phyloP scores from a whole-genome alignment of 2,113 vertebrate species.

The Pyrgilauda ruficollis region DNA sequence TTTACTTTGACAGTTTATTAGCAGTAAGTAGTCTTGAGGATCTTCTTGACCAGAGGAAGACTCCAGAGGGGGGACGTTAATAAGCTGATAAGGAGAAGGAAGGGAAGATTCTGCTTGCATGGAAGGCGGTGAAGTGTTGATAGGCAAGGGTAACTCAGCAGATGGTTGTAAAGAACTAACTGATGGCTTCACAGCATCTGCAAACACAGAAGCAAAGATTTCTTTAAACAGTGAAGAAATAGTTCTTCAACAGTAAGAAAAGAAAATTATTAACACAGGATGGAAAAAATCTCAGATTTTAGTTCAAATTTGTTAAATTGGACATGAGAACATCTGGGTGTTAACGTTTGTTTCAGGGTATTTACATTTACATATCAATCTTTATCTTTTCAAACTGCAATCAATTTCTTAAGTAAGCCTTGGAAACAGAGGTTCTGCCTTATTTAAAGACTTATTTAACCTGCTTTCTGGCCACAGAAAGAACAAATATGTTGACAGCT shows the following conservation, averaged over 20 bases:
- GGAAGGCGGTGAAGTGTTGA: constrained; percentile 68
- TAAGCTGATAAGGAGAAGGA: constrained; percentile 91
- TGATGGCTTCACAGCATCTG: constrained; percentile 84
- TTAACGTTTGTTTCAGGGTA: background rate
- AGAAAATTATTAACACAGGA: background rate
- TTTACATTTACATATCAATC: background rate
- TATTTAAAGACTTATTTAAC: background rate
- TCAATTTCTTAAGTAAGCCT: background rate
- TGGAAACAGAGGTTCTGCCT: background rate
- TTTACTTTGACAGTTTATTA: constrained; percentile 98
- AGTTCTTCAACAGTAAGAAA: background rate
- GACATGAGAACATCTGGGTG: background rate
- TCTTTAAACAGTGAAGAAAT: background rate
- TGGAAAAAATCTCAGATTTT: background rate
- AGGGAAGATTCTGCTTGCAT: constrained; percentile 75
- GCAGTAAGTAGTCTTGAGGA: constrained; percentile 95
- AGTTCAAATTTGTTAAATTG: background rate
- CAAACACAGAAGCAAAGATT: background rate
- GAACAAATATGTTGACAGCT: background rate
- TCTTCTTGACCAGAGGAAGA: constrained; percentile 89
- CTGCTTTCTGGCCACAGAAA: background rate
- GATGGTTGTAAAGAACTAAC: constrained; percentile 78
- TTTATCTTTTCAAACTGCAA: background rate
- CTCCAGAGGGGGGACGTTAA: constrained; percentile 86
- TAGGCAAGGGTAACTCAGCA: constrained; percentile 79